phyloP scores from a whole-genome alignment of 2,113 vertebrate species.

The Siphamia tubifer region DNA sequence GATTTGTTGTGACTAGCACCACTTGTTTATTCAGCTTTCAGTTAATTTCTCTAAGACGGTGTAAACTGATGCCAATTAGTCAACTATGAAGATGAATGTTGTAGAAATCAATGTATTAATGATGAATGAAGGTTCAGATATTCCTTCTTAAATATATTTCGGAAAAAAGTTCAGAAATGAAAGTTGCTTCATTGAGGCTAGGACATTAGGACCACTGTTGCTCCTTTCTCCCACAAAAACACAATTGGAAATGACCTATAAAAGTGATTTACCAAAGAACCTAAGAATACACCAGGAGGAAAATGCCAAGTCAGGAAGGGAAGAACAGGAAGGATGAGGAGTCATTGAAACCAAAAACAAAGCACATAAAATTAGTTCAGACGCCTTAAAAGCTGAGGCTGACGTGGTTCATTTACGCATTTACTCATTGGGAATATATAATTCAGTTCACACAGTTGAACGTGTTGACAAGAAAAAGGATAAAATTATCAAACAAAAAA shows the following conservation, averaged over 20 bases:
- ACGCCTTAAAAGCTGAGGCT: neutral
- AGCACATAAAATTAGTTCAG: neutral
- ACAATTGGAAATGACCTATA: conserved; percentile 9
- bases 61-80: too few relatives aligned
- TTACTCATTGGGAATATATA: neutral
- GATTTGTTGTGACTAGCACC: too few relatives aligned
- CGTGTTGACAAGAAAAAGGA: too few relatives aligned
- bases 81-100: too few relatives aligned
- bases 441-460: too few relatives aligned
- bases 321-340: conserved; percentile 50
- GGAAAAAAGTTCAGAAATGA: neutral
- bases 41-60: conserved; percentile 30
- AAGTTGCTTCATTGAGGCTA: neutral
- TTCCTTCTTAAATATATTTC: neutral
- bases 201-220: neutral
- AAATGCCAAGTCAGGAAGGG: conserved; percentile 39
- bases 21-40: conserved; percentile 3
- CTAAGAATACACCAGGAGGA: conserved; percentile 23
- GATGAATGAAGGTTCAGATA: neutral
- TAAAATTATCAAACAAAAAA: neutral
- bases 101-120: neutral
- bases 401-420: neutral
- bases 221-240: conserved; percentile 13
- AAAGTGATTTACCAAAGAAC: conserved; percentile 24
- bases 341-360: conserved; percentile 34